A percentile compares a stretch with the other conserved stretches of the same genome.
These are phyloP conservation scores for Gobio gobio DNA, from an alignment of 2,113 vertebrate species.

Conservation along the genomic window DNA sequence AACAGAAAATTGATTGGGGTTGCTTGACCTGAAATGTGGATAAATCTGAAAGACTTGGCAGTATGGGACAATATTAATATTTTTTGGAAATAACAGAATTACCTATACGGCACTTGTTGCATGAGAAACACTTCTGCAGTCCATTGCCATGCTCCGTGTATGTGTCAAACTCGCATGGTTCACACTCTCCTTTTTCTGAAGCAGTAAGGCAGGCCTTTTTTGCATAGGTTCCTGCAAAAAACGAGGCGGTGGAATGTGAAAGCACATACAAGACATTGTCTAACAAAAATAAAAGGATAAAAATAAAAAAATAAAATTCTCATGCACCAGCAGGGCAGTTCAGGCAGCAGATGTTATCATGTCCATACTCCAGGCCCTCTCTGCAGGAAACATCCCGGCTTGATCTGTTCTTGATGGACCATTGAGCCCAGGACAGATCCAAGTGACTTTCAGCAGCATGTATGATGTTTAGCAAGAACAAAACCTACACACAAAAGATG, in stretches of 20 bases:
- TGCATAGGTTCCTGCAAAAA: slow-evolving; percentile 63
- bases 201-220: slow-evolving; percentile 47
- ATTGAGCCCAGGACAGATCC: background rate
- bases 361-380: slow-evolving; percentile 27
- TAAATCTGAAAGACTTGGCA: background rate
- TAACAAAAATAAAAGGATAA: background rate
- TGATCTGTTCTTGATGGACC: background rate
- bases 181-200: slow-evolving; percentile 57
- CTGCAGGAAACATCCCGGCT: slow-evolving; percentile 51
- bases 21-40: background rate
- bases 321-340: slow-evolving; percentile 72
- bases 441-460: slow-evolving; percentile 1
- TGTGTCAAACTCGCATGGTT: slow-evolving; percentile 58
- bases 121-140: slow-evolving; percentile 63
- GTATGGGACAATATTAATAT: background rate
- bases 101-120: slow-evolving; percentile 71
- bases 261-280: too few species aligned
- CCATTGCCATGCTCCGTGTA: slow-evolving; percentile 63
- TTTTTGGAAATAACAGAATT: slow-evolving; percentile 29
- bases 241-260: background rate
- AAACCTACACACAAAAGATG: slow-evolving; percentile 29
- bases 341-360: slow-evolving; percentile 67
- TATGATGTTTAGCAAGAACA: slow-evolving; percentile 34
- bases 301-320: background rate
- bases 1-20: background rate